These are phyloP conservation scores for Drosophila melanica DNA, from an alignment of 1,140 invertebrate genomes.

Conservation along the genomic window DNA sequence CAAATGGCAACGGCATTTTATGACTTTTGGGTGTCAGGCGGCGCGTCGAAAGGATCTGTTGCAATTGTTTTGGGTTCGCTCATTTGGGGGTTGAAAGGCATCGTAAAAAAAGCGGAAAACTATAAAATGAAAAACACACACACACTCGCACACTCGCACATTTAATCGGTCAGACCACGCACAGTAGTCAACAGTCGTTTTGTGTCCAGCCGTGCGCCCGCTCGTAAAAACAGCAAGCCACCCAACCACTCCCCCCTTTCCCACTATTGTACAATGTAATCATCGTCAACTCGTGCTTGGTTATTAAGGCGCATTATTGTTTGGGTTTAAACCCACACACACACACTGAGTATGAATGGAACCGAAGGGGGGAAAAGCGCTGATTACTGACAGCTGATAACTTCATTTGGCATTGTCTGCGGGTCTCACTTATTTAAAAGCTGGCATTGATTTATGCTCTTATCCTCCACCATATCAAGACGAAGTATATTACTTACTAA, in stretches of 20 bases:
- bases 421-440: conserved; percentile 11
- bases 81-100: conserved; percentile 68
- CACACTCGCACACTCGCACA: conserved; percentile 32
- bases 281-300: conserved; percentile 40
- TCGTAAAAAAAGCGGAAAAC: conserved; percentile 80
- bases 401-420: conserved; percentile 36
- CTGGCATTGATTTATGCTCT: conserved; percentile 9
- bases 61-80: conserved; percentile 72
- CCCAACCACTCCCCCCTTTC: conserved; percentile 22
- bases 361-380: neutral
- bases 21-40: conserved; percentile 69
- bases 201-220: conserved; percentile 43
- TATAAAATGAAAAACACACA: conserved; percentile 79
- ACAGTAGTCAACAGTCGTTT: conserved; percentile 49
- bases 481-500: neutral
- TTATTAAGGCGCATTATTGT: conserved; percentile 72
- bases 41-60: conserved; percentile 62
- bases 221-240: conserved; percentile 71
- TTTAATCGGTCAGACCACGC: conserved; percentile 54
- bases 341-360: neutral
- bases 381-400: conserved; percentile 64
- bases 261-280: conserved; percentile 20
- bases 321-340: conserved; percentile 24
- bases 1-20: conserved; percentile 77
- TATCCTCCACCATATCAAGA: neutral